Percentiles rank a stretch among this genome's conserved stretches.
Evolutionary conservation across 2,888 invertebrate genomes (phyloP).

Genomic region (Epiperipatus broadwayi): DNA sequence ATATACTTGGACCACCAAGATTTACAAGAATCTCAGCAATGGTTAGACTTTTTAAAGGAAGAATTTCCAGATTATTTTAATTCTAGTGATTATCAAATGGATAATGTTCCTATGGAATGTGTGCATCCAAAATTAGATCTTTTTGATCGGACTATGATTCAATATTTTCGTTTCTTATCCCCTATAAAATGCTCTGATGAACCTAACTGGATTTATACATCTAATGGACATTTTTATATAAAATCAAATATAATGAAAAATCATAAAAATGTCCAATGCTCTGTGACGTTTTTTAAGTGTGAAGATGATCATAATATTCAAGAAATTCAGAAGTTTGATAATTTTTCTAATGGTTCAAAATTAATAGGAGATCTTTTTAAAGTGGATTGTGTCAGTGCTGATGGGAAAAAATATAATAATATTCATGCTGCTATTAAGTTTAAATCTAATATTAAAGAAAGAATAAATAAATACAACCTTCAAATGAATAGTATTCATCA

Average conservation of each 20-base stretch:
- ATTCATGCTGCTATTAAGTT: constrained; percentile 42
- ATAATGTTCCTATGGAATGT: constrained; percentile 36
- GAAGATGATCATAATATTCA: constrained; percentile 18
- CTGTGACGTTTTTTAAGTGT: too few relatives aligned
- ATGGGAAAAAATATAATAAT: constrained; percentile 40
- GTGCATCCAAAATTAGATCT: constrained; percentile 44
- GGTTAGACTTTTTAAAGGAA: too few relatives aligned
- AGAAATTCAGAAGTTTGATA: too few relatives aligned
- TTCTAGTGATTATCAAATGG: too few relatives aligned
- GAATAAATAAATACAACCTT: too few relatives aligned
- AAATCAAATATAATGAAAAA: constrained; percentile 31
- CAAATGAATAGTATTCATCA: constrained; percentile 23
- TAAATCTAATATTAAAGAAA: too few relatives aligned
- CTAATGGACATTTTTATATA: constrained; percentile 40
- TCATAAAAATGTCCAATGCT: constrained; percentile 33
- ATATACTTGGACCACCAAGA: too few relatives aligned
- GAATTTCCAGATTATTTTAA: too few relatives aligned
- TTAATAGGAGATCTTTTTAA: constrained; percentile 27
- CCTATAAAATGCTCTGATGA: constrained; percentile 42
- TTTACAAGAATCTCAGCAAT: too few relatives aligned
- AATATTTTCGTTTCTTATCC: constrained; percentile 43
- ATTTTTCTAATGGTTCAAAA: too few relatives aligned
- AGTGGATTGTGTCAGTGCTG: constrained; percentile 21
- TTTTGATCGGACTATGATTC: constrained; percentile 49
- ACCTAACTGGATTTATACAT: constrained; percentile 55